Evolutionary conservation across 2,797 vertebrate species (phyloP).

Genomic region (Apodemus agrarius): DNA sequence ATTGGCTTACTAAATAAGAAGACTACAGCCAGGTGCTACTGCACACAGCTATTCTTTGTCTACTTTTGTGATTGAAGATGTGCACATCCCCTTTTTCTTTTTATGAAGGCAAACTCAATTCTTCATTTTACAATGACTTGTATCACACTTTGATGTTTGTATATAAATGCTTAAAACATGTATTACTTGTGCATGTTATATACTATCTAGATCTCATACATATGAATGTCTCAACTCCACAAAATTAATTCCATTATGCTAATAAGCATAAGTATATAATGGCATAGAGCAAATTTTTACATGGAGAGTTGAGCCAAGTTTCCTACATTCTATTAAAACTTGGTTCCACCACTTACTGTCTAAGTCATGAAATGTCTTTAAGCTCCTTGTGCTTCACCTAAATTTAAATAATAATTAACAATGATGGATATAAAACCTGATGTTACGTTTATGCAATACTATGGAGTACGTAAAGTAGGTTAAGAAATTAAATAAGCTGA

Average conservation of each 20-base stretch:
- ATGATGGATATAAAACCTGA: not conserved
- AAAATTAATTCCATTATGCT: not conserved
- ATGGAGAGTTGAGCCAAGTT: not conserved
- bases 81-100: not conserved
- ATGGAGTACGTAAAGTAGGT: not conserved
- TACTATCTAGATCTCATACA: not conserved
- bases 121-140: not conserved
- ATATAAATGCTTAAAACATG: not conserved
- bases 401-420: constrained; percentile 32
- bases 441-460: not conserved
- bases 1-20: not conserved
- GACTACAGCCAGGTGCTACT: not conserved
- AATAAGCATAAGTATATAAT: not conserved
- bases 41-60: not conserved
- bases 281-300: not conserved
- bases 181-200: not conserved
- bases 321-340: constrained; percentile 28
- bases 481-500: not conserved
- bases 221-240: not conserved
- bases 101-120: not conserved
- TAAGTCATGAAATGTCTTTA: constrained; percentile 20
- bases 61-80: not conserved
- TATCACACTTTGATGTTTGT: not conserved
- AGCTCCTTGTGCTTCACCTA: not conserved
- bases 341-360: not conserved